These are phyloP conservation scores for Holothuria leucospilota DNA, from an alignment of 53 echinoderm and acorn worm species.

Conservation along the genomic window DNA sequence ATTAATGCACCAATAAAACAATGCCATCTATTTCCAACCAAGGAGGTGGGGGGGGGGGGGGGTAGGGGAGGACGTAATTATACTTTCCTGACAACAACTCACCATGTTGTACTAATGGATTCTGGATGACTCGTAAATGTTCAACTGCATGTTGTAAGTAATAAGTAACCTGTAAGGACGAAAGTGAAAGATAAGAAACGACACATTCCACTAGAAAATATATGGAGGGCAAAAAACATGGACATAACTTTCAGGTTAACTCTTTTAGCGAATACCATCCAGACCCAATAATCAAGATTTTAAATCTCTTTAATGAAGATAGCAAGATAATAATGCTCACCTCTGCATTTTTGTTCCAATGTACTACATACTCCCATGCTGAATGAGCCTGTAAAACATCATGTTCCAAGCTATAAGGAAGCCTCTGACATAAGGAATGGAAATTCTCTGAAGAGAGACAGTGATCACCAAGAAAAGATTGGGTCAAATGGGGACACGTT, in stretches of 20 bases:
- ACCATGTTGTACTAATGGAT: slow-evolving; percentile 92
- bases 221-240: no score
- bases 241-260: no score
- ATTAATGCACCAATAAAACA: no score
- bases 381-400: slow-evolving; percentile 93
- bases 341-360: slow-evolving; percentile 97
- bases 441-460: slow-evolving; percentile 51
- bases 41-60: no score
- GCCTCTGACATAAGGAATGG: slow-evolving; percentile 62
- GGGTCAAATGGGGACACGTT: no score
- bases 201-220: no score
- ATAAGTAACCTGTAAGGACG: slow-evolving; percentile 68
- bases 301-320: no score
- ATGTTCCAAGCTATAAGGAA: slow-evolving; percentile 85
- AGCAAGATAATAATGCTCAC: slow-evolving; percentile 20
- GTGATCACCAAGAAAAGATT: no score
- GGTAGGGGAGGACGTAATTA: no score
- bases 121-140: slow-evolving; percentile 80
- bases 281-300: no score
- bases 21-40: no score
- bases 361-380: slow-evolving; percentile 96
- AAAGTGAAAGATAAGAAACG: not conserved
- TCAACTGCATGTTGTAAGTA: slow-evolving; percentile 72
- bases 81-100: slow-evolving; percentile 20
- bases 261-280: no score